phyloP scores from a whole-genome alignment of 2,797 vertebrate genomes.

The Rallus crepitans region DNA sequence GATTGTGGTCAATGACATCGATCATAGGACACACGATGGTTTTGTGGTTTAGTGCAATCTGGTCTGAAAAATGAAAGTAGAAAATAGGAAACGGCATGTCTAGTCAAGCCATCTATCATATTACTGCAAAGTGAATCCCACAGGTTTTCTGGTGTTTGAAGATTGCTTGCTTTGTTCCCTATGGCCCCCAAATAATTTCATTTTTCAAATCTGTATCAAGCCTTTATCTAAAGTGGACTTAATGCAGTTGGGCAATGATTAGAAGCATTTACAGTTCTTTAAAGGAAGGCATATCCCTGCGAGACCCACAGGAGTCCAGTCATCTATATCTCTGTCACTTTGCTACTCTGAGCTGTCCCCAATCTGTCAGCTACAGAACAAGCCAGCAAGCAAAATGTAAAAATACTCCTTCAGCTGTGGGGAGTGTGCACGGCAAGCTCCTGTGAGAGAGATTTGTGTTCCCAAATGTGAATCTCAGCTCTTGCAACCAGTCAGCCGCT shows the following conservation, averaged over 20 bases:
- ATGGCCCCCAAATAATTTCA: constrained; percentile 48
- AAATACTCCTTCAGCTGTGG: constrained; percentile 53
- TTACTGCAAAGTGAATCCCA: constrained; percentile 53
- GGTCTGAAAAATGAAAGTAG: constrained; percentile 86
- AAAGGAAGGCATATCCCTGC: constrained; percentile 77
- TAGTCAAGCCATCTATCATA: constrained; percentile 74
- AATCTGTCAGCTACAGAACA: constrained; percentile 79
- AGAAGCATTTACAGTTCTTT: constrained; percentile 82
- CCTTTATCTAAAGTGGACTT: constrained; percentile 60
- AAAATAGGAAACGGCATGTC: constrained; percentile 77
- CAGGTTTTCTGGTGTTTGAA: constrained; percentile 22
- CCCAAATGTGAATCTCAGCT: constrained; percentile 51
- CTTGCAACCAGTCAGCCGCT: neutral
- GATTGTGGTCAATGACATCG: constrained; percentile 94
- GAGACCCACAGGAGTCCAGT: constrained; percentile 77
- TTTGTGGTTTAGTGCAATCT: constrained; percentile 90
- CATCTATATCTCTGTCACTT: constrained; percentile 78
- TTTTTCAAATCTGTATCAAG: constrained; percentile 61
- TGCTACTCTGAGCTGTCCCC: constrained; percentile 78
- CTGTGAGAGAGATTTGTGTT: constrained; percentile 51
- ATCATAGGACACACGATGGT: constrained; percentile 94
- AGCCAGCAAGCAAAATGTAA: constrained; percentile 36
- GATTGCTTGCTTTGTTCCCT: constrained; percentile 34
- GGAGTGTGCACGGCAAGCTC: neutral
- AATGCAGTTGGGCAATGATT: constrained; percentile 77